Evolutionary conservation across 2,888 invertebrate genomes (phyloP).

Genomic region (Rhagium mordax): DNA sequence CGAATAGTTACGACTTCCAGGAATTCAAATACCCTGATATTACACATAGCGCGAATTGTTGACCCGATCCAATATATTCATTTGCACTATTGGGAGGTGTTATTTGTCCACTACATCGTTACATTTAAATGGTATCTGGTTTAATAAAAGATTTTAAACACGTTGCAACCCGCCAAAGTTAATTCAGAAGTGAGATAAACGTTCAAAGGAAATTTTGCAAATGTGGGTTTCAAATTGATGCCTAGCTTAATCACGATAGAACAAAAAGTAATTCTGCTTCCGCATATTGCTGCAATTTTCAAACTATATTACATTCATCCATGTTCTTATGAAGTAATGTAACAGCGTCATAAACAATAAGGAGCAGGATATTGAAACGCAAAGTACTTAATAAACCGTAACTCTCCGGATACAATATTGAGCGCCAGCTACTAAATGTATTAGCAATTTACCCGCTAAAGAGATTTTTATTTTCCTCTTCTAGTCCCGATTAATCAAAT

Average conservation of each 20-base stretch:
- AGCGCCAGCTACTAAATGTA: constrained; percentile 8
- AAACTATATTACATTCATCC: not conserved
- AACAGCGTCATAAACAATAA: not conserved
- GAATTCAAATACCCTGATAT: constrained; percentile 69
- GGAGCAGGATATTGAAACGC: not conserved
- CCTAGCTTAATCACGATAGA: not conserved
- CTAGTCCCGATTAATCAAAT: constrained; percentile 52
- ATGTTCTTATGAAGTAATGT: not conserved
- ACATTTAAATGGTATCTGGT: not conserved
- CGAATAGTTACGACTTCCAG: constrained; percentile 70
- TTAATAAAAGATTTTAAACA: not conserved
- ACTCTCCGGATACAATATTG: not conserved
- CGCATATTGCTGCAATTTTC: not conserved
- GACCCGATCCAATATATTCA: constrained; percentile 46
- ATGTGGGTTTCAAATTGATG: not conserved
- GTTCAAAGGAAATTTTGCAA: not conserved
- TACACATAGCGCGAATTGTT: constrained; percentile 68
- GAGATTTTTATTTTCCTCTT: constrained; percentile 16
- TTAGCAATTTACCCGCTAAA: constrained; percentile 24
- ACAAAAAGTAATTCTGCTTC: not conserved
- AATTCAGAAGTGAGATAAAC: not conserved
- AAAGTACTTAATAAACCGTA: not conserved
- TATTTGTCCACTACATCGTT: not conserved
- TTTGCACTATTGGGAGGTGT: constrained; percentile 8
- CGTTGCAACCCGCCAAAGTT: not conserved